phyloP scores from a whole-genome alignment of 2,797 vertebrate species.

The Arnoldichthys spilopterus region DNA sequence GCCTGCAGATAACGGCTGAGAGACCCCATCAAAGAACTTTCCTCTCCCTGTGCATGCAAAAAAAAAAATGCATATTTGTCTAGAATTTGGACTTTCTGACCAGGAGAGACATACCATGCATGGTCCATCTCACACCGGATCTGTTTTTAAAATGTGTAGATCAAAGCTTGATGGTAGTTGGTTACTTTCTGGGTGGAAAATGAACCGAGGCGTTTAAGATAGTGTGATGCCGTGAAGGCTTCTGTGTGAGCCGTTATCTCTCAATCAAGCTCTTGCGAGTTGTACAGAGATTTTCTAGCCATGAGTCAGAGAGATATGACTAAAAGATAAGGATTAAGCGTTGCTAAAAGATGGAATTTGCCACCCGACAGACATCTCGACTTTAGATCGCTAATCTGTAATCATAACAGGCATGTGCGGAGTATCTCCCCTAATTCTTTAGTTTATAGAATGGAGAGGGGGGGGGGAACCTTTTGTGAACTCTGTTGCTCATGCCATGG shows the following conservation, averaged over 20 bases:
- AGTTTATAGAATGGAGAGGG: constrained; percentile 46
- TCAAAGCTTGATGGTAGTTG: constrained; percentile 4
- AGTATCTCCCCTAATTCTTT: constrained; percentile 49
- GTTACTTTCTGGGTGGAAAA: neutral
- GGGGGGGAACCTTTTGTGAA: constrained; percentile 49
- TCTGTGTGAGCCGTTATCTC: constrained; percentile 24
- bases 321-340: constrained; percentile 51
- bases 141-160: neutral
- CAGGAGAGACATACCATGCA: neutral
- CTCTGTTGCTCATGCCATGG: constrained; percentile 50
- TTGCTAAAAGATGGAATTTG: constrained; percentile 41
- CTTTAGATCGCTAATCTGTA: constrained; percentile 38
- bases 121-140: neutral
- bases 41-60: neutral
- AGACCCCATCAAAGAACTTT: constrained; percentile 20
- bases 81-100: too few species aligned
- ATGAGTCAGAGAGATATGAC: constrained; percentile 44
- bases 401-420: constrained; percentile 50
- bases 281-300: constrained; percentile 26
- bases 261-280: constrained; percentile 5
- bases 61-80: neutral
- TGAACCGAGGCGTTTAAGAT: constrained; percentile 7
- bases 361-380: constrained; percentile 46
- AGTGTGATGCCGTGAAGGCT: constrained; percentile 2
- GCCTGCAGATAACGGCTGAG: constrained; percentile 53